phyloP scores from a whole-genome alignment of 2,888 invertebrate genomes.

The Oegoconia quadripuncta region DNA sequence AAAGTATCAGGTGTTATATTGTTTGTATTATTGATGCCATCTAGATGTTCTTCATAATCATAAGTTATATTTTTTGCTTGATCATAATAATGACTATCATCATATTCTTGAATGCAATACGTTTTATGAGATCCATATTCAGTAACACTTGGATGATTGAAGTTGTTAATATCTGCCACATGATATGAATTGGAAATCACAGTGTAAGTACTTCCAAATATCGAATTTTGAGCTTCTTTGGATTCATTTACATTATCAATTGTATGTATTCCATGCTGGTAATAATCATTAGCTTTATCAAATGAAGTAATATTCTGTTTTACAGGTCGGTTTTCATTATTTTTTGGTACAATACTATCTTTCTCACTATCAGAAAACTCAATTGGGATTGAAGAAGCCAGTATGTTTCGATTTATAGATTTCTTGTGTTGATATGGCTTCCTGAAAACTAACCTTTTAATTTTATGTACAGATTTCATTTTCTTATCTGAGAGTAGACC shows the following conservation, averaged over 20 bases:
- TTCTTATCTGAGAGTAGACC: slow-evolving; percentile 12
- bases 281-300: not conserved
- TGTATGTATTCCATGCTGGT: not conserved
- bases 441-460: too few species aligned
- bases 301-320: not conserved
- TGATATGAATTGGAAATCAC: slow-evolving; percentile 1
- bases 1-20: too few species aligned
- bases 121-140: slow-evolving; percentile 5
- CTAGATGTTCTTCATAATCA: not conserved
- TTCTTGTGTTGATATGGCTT: slow-evolving; percentile 9
- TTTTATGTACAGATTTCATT: slow-evolving; percentile 3
- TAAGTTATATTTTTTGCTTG: slow-evolving; percentile 2
- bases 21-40: too few species aligned
- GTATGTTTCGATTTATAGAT: slow-evolving; percentile 11
- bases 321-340: not conserved
- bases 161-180: not conserved
- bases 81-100: slow-evolving; percentile 1
- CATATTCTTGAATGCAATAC: not conserved
- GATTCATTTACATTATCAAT: slow-evolving; percentile 1
- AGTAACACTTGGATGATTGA: not conserved
- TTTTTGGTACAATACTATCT: not conserved
- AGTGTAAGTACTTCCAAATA: slow-evolving; percentile 12
- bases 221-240: slow-evolving; percentile 7
- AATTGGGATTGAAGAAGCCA: slow-evolving; percentile 32
- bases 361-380: slow-evolving; percentile 28